A percentile compares a stretch with the other conserved stretches of the same genome.
phyloP scores from a whole-genome alignment of 2,113 vertebrate genomes.

The Corythoichthys haematopterus region DNA sequence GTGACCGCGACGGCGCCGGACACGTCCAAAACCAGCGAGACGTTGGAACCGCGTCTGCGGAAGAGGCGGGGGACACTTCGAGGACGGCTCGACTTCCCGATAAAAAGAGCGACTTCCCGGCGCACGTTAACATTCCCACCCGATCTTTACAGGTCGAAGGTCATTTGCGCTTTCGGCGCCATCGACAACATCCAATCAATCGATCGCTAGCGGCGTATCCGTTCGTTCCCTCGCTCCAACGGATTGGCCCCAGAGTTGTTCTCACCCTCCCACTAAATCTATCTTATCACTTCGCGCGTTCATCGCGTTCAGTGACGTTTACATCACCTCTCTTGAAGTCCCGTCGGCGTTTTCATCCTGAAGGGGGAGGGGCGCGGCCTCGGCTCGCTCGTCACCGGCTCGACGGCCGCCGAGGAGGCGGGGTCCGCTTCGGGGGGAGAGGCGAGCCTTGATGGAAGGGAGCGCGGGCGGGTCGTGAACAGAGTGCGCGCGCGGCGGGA shows the following conservation, averaged over 20 bases:
- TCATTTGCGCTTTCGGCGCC: too few species aligned
- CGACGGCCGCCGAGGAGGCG: neutral
- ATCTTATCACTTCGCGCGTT: too few species aligned
- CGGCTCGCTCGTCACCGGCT: constrained; percentile 62
- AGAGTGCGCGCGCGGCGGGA: too few species aligned
- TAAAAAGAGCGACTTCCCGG: neutral
- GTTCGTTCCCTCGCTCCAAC: too few species aligned
- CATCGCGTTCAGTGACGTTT: too few species aligned
- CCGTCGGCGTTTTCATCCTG: constrained; percentile 91
- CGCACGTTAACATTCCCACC: too few species aligned
- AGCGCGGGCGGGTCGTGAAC: neutral
- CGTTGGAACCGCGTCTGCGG: constrained; percentile 88
- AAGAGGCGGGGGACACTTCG: neutral
- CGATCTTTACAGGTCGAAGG: too few species aligned
- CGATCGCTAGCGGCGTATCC: too few species aligned
- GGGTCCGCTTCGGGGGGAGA: constrained; percentile 29
- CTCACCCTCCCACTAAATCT: too few species aligned
- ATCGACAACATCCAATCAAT: too few species aligned
- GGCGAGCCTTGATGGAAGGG: constrained; percentile 20
- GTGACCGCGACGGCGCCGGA: constrained; percentile 73
- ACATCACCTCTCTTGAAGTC: constrained; percentile 85
- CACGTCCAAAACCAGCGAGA: constrained; percentile 94
- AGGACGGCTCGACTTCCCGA: neutral
- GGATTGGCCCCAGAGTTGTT: too few species aligned
- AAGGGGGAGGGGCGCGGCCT: constrained; percentile 87